phyloP scores from a whole-genome alignment of 1,140 invertebrate genomes.

The Frieseomelitta varia region DNA sequence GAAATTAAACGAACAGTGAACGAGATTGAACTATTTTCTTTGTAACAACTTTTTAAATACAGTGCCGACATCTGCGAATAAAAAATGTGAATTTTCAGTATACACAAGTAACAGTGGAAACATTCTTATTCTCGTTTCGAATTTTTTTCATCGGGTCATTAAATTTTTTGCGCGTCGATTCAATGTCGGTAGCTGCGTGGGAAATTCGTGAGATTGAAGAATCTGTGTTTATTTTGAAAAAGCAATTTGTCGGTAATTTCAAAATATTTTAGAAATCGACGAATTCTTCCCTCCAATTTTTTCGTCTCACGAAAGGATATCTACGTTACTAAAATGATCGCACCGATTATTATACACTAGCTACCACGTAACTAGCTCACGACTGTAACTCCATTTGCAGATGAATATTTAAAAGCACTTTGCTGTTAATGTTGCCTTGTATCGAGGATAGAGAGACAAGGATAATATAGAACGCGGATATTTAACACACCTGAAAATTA shows the following conservation, averaged over 20 bases:
- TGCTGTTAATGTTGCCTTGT: background rate
- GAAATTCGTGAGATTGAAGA: background rate
- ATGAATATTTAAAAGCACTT: background rate
- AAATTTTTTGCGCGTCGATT: background rate
- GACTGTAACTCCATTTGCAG: background rate
- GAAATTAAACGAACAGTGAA: too few species aligned
- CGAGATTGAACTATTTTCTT: background rate
- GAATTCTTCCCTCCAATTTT: too few species aligned
- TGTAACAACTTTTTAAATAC: background rate
- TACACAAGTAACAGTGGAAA: background rate
- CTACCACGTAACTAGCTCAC: background rate
- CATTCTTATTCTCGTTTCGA: background rate
- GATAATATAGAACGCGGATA: too few species aligned
- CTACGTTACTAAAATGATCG: background rate
- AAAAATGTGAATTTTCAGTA: background rate
- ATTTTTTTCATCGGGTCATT: background rate
- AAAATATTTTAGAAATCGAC: too few species aligned
- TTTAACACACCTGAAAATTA: too few species aligned
- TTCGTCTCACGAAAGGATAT: too few species aligned
- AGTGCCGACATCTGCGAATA: background rate
- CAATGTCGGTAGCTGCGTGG: background rate
- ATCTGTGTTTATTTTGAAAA: background rate
- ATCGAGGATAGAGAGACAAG: too few species aligned
- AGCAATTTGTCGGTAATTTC: too few species aligned
- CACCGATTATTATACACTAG: background rate